Base-by-base conservation (phyloP, 37 sponge, comb jelly and placozoan species). In the Hexactinellida sp. region DNA sequence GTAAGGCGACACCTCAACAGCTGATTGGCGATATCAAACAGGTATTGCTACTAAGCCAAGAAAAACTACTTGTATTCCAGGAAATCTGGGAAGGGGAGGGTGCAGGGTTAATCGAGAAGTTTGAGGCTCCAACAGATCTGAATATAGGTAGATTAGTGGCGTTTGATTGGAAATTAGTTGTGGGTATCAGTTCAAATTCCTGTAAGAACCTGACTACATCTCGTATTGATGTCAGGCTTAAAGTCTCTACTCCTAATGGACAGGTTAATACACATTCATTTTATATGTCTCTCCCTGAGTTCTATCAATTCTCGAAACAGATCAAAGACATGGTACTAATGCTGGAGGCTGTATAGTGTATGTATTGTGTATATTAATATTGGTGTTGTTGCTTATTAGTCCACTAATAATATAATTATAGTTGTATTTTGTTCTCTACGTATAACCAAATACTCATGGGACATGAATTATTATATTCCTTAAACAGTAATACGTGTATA, bases 161-260 rank as follows among this genome's bases (percentile, higher is more conserved):
- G 3, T 63, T 63, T n/a, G 76, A 63, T 63, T 63, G 76, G 76
- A 63, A 63, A 23, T 23, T 63, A n/a, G 5, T 1, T 25, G 76
- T 63, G 5, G 76, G 19, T 25, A 63, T 63, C 5, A 63, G 76
- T n/a, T 32, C 32, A 7, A 63, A 28, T 28, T 21, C 32, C 30
- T 63, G 76, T 63, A 63, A 63, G 76, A 63, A 63, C 76, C 76
- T 63, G 76, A 63, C 30, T 63, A 63, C 32, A 3, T 3, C 76
- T 10, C 3, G 21, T 3, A 23, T 63, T 10, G 76, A 63, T 63
- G 76, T 63, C 3, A 63, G 76, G 13, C 21, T 63, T 25, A 63
- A 63, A 28, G 30, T 63, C 13, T 63, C 76, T 32, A 63, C 3
- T 1, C 76, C 76, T 3, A 23, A 63, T 28, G 76, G 76, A n/a